phyloP scores from a whole-genome alignment of 2,888 invertebrate genomes.

The Marronus borbonicus region DNA sequence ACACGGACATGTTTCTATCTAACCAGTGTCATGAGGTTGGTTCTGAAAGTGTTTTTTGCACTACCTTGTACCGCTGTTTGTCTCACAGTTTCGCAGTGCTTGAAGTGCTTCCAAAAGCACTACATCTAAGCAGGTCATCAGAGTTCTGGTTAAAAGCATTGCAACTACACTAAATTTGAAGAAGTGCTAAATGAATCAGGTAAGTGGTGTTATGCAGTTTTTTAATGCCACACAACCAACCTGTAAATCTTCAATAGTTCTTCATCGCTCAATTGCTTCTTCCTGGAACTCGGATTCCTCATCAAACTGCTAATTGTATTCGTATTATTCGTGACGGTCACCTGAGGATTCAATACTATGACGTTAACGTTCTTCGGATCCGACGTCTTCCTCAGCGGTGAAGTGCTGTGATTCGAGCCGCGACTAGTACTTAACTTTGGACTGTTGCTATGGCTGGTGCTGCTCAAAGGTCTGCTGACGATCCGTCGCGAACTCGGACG shows the following conservation, averaged over 20 bases:
- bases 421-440: neutral
- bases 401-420: constrained; percentile 1
- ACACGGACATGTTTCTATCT: too few relatives aligned
- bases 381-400: neutral
- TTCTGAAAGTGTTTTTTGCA: too few relatives aligned
- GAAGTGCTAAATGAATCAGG: too few relatives aligned
- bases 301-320: neutral
- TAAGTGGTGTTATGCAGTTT: too few relatives aligned
- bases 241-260: constrained; percentile 49
- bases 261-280: constrained; percentile 39
- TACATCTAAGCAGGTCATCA: too few relatives aligned
- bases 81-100: too few relatives aligned
- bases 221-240: constrained; percentile 11
- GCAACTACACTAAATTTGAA: too few relatives aligned
- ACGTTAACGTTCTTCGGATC: constrained; percentile 1
- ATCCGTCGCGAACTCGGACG: constrained; percentile 1
- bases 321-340: constrained; percentile 10
- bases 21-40: too few relatives aligned
- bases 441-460: constrained; percentile 4
- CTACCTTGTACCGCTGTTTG: too few relatives aligned
- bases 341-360: neutral
- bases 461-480: neutral
- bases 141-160: too few relatives aligned
- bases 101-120: too few relatives aligned
- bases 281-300: constrained; percentile 6